These are phyloP conservation scores for Aviceda subcristata DNA, from an alignment of 2,113 vertebrate species.

Conservation along the genomic window DNA sequence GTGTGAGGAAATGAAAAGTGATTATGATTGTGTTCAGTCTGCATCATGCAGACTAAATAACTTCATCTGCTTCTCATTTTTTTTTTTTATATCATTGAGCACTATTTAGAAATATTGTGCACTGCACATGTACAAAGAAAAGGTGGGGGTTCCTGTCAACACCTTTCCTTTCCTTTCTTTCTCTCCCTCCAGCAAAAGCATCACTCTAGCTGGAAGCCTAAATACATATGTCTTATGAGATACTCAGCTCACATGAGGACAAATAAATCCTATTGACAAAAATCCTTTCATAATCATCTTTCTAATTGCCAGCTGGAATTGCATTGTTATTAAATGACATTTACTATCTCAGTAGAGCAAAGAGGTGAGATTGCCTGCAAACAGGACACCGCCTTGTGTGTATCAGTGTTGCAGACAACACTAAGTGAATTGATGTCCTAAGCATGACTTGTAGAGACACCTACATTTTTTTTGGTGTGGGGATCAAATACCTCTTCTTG, in stretches of 20 bases:
- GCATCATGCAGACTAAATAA: background rate
- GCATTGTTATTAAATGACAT: background rate
- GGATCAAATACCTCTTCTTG: background rate
- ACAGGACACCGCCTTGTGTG: background rate
- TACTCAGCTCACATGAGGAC: background rate
- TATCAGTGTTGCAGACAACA: background rate
- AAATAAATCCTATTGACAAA: background rate
- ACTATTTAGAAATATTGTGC: background rate
- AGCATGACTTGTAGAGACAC: background rate
- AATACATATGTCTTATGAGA: fast-evolving
- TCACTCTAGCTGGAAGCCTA: background rate
- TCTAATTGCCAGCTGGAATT: background rate
- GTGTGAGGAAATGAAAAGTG: background rate
- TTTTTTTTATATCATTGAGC: background rate
- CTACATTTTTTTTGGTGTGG: background rate
- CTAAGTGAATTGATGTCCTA: background rate
- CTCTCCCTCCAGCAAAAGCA: background rate
- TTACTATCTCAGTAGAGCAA: background rate
- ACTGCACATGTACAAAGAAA: background rate
- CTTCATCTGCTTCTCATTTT: background rate
- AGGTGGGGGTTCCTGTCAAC: background rate
- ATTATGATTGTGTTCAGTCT: background rate
- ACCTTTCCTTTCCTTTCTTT: background rate
- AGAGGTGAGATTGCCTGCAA: background rate
- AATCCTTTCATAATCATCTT: background rate